These are phyloP conservation scores for Cotesia congregata DNA, from an alignment of 2,888 invertebrate species.

Conservation along the genomic window DNA sequence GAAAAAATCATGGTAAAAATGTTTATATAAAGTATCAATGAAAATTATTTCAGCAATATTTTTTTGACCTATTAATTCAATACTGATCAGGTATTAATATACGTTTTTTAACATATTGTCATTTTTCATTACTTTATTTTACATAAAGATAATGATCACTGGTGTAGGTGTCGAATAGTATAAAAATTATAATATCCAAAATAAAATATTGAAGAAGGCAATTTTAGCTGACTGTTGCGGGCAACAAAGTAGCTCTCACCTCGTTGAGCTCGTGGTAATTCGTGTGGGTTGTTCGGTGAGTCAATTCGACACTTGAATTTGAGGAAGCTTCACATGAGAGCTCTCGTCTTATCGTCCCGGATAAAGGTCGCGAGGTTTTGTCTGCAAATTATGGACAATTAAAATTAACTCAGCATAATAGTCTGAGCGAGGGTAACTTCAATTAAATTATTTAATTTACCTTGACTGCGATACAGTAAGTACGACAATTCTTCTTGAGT, in stretches of 20 bases:
- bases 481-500: constrained; percentile 75
- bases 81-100: constrained; percentile 38
- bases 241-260: constrained; percentile 64
- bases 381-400: constrained; percentile 50
- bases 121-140: background rate
- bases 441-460: constrained; percentile 47
- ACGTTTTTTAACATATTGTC: background rate
- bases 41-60: constrained; percentile 1
- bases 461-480: constrained; percentile 68
- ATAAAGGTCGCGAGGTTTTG: constrained; percentile 57
- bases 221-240: constrained; percentile 62
- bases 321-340: constrained; percentile 55
- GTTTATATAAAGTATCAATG: background rate
- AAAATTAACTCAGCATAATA: constrained; percentile 1
- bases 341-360: constrained; percentile 55
- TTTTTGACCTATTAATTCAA: constrained; percentile 31
- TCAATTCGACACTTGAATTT: constrained; percentile 56
- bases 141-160: background rate
- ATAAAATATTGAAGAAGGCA: constrained; percentile 17
- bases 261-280: constrained; percentile 64
- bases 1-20: background rate
- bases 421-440: too few relatives aligned
- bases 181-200: constrained; percentile 5
- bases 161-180: background rate
- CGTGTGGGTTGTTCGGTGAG: constrained; percentile 59